Evolutionary conservation across 2,888 invertebrate genomes (phyloP), one percentile per base, ranked within the genome.

Genomic region (Cheilosia scutellata): DNA sequence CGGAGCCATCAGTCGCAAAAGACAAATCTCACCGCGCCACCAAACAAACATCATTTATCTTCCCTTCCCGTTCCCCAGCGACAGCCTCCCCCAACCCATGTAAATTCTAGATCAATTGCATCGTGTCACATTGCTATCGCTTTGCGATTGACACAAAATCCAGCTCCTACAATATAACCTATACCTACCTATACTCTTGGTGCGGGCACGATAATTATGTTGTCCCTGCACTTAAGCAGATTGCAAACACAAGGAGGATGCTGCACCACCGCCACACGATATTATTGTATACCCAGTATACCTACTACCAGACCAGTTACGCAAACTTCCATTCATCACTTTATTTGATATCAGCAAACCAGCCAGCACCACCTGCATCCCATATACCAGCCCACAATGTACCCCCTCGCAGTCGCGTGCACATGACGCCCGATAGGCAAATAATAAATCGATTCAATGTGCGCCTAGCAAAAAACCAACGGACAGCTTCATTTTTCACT

Each of bases 401-500:
- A 25, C 42, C 31, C 11, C 44, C 70, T 9, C 49, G 20, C 33
- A 29, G 60, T 37, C 76, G 60, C 60, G 51, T 71, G 71, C 58
- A 76, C 76, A 86, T 86, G 86, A 86, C 86, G 77, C 82, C 86
- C 82, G 82, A 86, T 86, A 86, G 86, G 86, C 86, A 86, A 86
- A 86, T 86, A 86, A 86, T 86, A 86, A 86, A 86, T 86, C 86
- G 82, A 82, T 86, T 71, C 82, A 72, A 76, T 71, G 72, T 77
- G 72, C 72, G 82, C 82, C 82, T 82, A 70, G 66, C 70, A 82
- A 70, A 33, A 63, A 74, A 71, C 72, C 63, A 55, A 58, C 63
- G 62, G 82, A 86, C 82, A 72, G 86, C 82, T 86, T 86, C 86
- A 86, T 86, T 86, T 86, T 82, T 86, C 86, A 86, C 11, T 13